Evolutionary conservation across 1,140 invertebrate species (phyloP).

Genomic region (Nebria ingens): DNA sequence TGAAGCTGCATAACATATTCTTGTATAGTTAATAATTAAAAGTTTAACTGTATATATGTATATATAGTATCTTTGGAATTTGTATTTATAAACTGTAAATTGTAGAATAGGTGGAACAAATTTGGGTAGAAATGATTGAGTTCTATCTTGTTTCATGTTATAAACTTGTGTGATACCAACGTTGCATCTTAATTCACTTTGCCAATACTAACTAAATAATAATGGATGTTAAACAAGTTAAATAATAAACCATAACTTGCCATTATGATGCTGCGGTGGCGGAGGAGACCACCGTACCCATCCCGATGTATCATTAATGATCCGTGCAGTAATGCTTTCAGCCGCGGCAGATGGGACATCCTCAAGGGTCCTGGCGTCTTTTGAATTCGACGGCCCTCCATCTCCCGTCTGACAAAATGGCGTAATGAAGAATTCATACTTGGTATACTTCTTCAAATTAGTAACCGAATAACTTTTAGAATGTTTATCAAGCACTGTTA

Average conservation of each 20-base stretch:
- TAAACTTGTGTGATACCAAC: too few species aligned
- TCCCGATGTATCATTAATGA: constrained; percentile 66
- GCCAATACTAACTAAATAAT: too few species aligned
- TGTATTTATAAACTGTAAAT: too few species aligned
- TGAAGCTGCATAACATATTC: too few species aligned
- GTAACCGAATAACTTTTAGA: constrained; percentile 47
- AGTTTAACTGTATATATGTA: too few species aligned
- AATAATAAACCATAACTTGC: constrained; percentile 25
- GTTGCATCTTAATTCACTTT: too few species aligned
- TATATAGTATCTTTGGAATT: too few species aligned
- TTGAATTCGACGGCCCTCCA: constrained; percentile 69
- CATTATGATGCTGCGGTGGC: constrained; percentile 66
- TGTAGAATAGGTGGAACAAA: too few species aligned
- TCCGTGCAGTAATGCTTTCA: constrained; percentile 68
- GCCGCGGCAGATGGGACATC: constrained; percentile 73
- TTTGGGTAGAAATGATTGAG: too few species aligned
- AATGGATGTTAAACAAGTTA: too few species aligned
- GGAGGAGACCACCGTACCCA: constrained; percentile 72
- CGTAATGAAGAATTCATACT: constrained; percentile 82
- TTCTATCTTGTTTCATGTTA: too few species aligned
- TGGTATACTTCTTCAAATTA: constrained; percentile 69
- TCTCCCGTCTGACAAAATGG: constrained; percentile 77
- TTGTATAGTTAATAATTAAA: too few species aligned
- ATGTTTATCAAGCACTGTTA: constrained; percentile 47
- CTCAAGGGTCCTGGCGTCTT: constrained; percentile 56